Percentiles rank a stretch among this genome's conserved stretches.
Conservation (phyloP, 23 tunicate genomes). For the Ciona savignyi region DNA sequence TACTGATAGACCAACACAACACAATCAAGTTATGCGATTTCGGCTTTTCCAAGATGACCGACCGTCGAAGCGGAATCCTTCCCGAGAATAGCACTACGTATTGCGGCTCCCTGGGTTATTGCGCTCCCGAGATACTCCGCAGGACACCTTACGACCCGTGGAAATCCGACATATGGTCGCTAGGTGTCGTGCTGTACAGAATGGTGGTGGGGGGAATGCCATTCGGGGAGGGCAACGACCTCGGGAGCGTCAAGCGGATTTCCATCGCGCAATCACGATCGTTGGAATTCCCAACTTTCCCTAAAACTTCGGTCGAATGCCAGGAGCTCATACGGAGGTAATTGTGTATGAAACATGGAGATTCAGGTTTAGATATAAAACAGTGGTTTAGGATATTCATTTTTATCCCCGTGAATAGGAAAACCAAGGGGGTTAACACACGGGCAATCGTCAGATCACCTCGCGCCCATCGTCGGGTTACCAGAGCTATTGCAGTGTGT, state of each 20-base stretch:
- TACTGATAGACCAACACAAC: conserved; percentile 59
- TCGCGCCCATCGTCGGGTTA: too few relatives aligned
- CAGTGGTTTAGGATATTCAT: too few relatives aligned
- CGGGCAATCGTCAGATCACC: too few relatives aligned
- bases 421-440: too few relatives aligned
- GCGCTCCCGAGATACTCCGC: conserved; percentile 92
- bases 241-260: conserved; percentile 66
- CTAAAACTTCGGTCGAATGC: conserved; percentile 37
- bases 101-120: conserved; percentile 93
- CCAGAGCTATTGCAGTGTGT: too few relatives aligned
- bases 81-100: conserved; percentile 59
- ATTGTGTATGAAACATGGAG: too few relatives aligned
- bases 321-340: conserved; percentile 50
- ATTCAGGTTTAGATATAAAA: too few relatives aligned
- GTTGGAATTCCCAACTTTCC: conserved; percentile 75
- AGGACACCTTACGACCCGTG: conserved; percentile 91
- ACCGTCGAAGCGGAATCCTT: conserved; percentile 13
- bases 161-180: conserved; percentile 96
- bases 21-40: conserved; percentile 89
- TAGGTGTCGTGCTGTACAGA: conserved; percentile 95
- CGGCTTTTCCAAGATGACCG: conserved; percentile 85
- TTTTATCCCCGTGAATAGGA: too few relatives aligned
- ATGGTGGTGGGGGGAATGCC: conserved; percentile 98
- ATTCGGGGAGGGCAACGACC: conserved; percentile 94
- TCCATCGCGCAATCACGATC: conserved; percentile 61